Evolutionary conservation across 2,797 vertebrate genomes (phyloP).

Genomic region (Hybognathus amarus): DNA sequence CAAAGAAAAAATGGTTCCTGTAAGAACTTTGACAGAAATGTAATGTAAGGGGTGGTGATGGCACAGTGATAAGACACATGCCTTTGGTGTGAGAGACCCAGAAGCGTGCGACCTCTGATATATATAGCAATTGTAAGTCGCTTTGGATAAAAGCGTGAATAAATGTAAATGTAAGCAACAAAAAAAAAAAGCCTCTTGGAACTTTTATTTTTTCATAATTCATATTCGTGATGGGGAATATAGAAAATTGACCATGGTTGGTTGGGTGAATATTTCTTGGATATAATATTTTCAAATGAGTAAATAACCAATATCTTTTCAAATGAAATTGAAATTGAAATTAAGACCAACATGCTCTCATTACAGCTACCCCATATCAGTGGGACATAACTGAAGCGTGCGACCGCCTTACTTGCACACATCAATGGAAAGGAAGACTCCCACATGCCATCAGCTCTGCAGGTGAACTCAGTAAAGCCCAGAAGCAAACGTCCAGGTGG

Average conservation of each 20-base stretch:
- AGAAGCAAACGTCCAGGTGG: constrained; percentile 47
- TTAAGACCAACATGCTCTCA: background rate
- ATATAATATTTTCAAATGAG: background rate
- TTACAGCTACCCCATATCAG: background rate
- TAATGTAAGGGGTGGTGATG: no score
- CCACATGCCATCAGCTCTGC: constrained; percentile 38
- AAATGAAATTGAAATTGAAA: background rate
- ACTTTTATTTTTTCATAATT: no score
- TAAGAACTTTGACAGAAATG: background rate
- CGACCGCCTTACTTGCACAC: constrained; percentile 49
- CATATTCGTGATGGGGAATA: background rate
- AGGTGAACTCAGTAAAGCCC: constrained; percentile 35
- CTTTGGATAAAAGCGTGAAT: no score
- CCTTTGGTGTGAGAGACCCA: no score
- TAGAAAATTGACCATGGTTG: background rate
- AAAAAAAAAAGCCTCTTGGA: background rate
- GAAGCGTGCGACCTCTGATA: no score
- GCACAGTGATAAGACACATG: no score
- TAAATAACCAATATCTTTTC: background rate
- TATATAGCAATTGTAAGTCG: no score
- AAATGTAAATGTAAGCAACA: no score
- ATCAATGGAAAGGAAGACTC: constrained; percentile 40
- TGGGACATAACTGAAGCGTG: background rate
- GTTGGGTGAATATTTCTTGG: background rate
- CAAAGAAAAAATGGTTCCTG: background rate